phyloP scores from a whole-genome alignment of 2,888 invertebrate genomes.

The Entomobrya multifasciata region DNA sequence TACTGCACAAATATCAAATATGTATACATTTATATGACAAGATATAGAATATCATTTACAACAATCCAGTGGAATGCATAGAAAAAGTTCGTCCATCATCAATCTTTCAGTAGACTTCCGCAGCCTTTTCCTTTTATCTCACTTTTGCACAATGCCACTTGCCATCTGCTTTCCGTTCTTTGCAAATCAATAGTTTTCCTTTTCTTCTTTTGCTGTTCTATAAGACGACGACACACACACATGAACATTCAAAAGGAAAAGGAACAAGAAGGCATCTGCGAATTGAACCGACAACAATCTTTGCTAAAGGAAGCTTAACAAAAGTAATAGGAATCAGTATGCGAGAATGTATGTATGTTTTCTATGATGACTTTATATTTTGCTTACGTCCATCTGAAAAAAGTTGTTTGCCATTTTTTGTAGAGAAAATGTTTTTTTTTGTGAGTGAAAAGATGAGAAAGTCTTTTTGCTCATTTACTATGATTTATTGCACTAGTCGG shows the following conservation, averaged over 20 bases:
- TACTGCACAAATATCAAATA: too few relatives aligned
- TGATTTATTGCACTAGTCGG: neutral
- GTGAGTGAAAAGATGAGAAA: too few relatives aligned
- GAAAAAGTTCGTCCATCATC: constrained; percentile 68
- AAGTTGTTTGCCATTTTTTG: too few relatives aligned
- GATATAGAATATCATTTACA: too few relatives aligned
- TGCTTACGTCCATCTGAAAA: too few relatives aligned
- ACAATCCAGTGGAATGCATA: neutral
- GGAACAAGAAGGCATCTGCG: neutral
- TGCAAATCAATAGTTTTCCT: constrained; percentile 69
- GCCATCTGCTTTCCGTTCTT: constrained; percentile 70
- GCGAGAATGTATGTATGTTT: too few relatives aligned
- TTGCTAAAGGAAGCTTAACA: neutral
- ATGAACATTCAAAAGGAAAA: neutral
- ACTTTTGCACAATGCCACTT: constrained; percentile 71
- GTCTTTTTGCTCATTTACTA: neutral
- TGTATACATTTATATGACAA: too few relatives aligned
- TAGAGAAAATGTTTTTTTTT: too few relatives aligned
- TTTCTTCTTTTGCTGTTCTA: neutral
- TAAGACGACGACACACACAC: neutral
- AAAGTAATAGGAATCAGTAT: neutral
- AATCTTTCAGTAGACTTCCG: constrained; percentile 76
- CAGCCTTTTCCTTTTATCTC: constrained; percentile 69
- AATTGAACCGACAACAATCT: neutral
- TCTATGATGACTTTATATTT: too few relatives aligned